A percentile compares a stretch with the other conserved stretches of the same genome.
Conservation (phyloP, 2,113 vertebrate genomes). For the Steatornis caripensis region DNA sequence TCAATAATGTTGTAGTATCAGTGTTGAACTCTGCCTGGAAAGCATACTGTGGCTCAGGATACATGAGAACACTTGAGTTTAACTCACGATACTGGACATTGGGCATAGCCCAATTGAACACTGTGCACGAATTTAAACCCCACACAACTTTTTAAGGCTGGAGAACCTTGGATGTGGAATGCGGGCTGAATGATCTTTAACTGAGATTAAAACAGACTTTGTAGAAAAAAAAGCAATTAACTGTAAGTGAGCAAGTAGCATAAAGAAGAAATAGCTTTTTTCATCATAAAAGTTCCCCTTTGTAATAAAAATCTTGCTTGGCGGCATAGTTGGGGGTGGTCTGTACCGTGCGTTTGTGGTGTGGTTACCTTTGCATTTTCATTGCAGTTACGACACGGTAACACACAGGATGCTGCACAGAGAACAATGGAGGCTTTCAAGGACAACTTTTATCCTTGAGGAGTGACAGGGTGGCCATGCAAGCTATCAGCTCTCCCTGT, state of each 20-base stretch:
- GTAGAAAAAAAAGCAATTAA: not conserved
- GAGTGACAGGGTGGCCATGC: rapidly evolving
- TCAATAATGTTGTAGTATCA: not conserved
- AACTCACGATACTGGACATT: not conserved
- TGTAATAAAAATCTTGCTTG: not conserved
- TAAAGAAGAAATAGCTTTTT: not conserved
- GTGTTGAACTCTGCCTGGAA: not conserved
- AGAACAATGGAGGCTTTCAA: not conserved
- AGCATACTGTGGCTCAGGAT: not conserved
- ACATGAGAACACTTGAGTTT: not conserved
- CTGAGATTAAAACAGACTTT: not conserved
- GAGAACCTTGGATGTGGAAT: not conserved
- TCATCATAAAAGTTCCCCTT: not conserved
- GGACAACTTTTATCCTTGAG: not conserved
- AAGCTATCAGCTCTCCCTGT: not conserved
- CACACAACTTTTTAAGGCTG: not conserved
- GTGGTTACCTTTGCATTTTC: not conserved
- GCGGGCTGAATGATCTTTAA: not conserved
- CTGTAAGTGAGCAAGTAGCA: not conserved
- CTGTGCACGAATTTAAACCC: not conserved
- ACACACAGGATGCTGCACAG: not conserved
- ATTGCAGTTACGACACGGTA: not conserved
- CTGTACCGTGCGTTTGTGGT: rapidly evolving
- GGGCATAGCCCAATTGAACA: not conserved
- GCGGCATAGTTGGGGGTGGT: not conserved